Percentiles rank a stretch among this genome's conserved stretches.
phyloP scores from a whole-genome alignment of 2,113 vertebrate genomes.

The Trogon melanurus region DNA sequence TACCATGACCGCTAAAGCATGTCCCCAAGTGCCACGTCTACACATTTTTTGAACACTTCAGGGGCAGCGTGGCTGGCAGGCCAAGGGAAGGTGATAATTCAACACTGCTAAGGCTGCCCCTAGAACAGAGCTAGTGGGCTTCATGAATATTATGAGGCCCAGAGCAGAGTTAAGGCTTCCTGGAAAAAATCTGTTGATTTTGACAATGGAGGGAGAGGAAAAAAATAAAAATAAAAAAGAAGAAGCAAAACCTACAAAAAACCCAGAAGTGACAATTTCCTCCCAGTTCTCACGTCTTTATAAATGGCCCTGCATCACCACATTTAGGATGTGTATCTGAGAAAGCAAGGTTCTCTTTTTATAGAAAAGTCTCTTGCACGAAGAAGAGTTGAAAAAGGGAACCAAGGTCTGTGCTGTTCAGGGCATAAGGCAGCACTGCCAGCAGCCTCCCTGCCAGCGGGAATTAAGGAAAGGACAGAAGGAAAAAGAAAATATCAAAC shows the following conservation, averaged over 20 bases:
- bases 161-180: not conserved
- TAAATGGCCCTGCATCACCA: not conserved
- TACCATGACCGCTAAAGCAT: no score
- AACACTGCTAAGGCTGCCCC: not conserved
- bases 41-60: not conserved
- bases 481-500: not conserved
- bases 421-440: not conserved
- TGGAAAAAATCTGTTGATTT: not conserved
- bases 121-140: not conserved
- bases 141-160: not conserved
- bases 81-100: not conserved
- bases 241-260: accelerated
- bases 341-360: not conserved
- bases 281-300: not conserved
- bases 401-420: not conserved
- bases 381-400: not conserved
- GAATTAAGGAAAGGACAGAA: not conserved
- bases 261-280: not conserved
- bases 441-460: not conserved
- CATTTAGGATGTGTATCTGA: not conserved
- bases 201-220: accelerated
- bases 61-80: not conserved
- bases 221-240: not conserved
- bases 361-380: not conserved
- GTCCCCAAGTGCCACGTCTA: no score